Conservation (phyloP, 2,113 vertebrate genomes). For the Sisor rabdophorus region DNA sequence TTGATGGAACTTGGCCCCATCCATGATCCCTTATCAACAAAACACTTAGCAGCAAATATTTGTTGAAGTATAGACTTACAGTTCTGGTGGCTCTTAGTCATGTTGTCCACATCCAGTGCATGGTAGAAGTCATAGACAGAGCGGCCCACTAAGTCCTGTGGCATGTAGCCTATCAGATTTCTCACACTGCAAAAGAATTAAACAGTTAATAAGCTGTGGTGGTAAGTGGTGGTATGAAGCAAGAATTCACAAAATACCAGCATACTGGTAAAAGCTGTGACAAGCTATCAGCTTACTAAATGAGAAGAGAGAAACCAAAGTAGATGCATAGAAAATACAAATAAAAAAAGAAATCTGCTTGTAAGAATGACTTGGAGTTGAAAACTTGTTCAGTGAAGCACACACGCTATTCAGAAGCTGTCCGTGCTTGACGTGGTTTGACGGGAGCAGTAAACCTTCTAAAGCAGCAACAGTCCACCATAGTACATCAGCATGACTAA, state of each 20-base stretch:
- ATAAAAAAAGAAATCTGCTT: too few relatives aligned
- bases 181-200: constrained; percentile 72
- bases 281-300: constrained; percentile 32
- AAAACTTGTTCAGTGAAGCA: neutral
- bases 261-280: neutral
- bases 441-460: neutral
- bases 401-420: neutral
- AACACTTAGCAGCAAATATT: too few relatives aligned
- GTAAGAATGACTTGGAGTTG: too few relatives aligned
- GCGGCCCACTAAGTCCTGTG: constrained; percentile 84
- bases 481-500: constrained; percentile 29
- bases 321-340: constrained; percentile 25
- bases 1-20: too few relatives aligned
- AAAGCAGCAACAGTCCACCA: neutral
- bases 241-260: constrained; percentile 17
- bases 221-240: too few relatives aligned
- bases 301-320: constrained; percentile 21
- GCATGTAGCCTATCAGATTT: constrained; percentile 81
- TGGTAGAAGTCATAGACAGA: constrained; percentile 91
- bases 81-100: constrained; percentile 88
- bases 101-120: constrained; percentile 76
- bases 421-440: constrained; percentile 1
- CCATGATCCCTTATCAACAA: too few relatives aligned
- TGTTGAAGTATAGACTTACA: constrained; percentile 75
- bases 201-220: neutral